phyloP scores from a whole-genome alignment of 2,113 vertebrate genomes.

The Sorex fumeus region DNA sequence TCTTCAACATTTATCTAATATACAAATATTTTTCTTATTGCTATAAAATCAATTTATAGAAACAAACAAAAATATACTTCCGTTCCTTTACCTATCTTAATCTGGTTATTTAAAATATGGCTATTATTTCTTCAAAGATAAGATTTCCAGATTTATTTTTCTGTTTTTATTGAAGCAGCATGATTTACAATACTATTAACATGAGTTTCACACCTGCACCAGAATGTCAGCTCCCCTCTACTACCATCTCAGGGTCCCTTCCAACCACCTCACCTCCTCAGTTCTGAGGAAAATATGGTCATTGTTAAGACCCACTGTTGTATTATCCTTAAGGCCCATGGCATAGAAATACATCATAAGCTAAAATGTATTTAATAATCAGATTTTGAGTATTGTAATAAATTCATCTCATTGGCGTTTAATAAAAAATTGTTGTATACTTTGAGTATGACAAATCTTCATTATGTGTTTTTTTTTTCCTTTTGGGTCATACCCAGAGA shows the following conservation, averaged over 20 bases:
- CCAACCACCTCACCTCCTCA: too few relatives aligned
- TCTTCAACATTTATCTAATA: neutral
- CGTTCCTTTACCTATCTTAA: neutral
- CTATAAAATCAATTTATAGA: constrained; percentile 17
- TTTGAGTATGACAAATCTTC: neutral
- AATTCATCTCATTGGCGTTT: neutral
- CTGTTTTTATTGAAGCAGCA: too few relatives aligned
- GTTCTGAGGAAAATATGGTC: neutral
- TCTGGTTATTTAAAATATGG: neutral
- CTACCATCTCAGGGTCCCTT: too few relatives aligned
- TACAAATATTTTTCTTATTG: neutral
- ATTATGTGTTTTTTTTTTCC: too few relatives aligned
- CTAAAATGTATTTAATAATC: neutral
- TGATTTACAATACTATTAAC: too few relatives aligned
- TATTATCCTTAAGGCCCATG: neutral
- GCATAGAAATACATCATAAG: neutral
- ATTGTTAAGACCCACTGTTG: neutral
- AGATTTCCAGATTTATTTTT: too few relatives aligned
- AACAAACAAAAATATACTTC: neutral
- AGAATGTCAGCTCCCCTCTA: too few relatives aligned
- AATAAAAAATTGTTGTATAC: neutral
- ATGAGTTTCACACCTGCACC: too few relatives aligned
- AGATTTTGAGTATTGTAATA: neutral
- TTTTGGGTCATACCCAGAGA: too few relatives aligned
- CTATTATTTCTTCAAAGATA: neutral